Conservation (phyloP, 2,888 invertebrate genomes). For the Noctua pronuba region DNA sequence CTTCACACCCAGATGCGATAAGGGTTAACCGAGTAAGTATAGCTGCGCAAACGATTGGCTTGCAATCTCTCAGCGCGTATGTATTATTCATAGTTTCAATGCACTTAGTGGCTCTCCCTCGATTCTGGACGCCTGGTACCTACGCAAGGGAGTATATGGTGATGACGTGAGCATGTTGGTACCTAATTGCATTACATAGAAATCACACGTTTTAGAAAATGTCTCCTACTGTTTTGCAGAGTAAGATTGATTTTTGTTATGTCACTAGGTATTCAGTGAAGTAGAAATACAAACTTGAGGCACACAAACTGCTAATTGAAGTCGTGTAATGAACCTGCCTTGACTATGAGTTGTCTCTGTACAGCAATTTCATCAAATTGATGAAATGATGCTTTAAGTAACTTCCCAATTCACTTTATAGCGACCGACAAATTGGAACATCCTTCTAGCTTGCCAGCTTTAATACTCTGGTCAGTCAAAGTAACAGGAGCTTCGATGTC, state of each 20-base stretch:
- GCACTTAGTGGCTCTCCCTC: slow-evolving; percentile 53
- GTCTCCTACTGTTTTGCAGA: background rate
- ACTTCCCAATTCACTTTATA: slow-evolving; percentile 9
- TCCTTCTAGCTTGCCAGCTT: background rate
- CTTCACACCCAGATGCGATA: slow-evolving; percentile 1
- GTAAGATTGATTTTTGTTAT: background rate
- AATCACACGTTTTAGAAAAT: background rate
- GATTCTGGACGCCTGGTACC: slow-evolving; percentile 39
- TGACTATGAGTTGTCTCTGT: background rate
- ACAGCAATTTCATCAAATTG: background rate
- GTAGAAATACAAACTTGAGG: background rate
- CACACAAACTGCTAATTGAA: background rate
- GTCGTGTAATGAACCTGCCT: background rate
- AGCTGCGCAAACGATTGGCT: slow-evolving; percentile 50
- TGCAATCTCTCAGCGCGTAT: slow-evolving; percentile 62
- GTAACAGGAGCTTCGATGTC: background rate
- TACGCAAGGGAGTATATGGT: slow-evolving; percentile 7
- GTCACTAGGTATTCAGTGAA: background rate
- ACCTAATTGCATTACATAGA: background rate
- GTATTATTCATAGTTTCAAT: slow-evolving; percentile 65
- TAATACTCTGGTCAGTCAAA: slow-evolving; percentile 5
- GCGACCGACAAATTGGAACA: background rate
- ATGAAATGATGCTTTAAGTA: background rate
- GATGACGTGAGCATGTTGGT: background rate
- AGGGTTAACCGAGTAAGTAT: slow-evolving; percentile 25